Conservation (phyloP, 2,113 vertebrate genomes). For the Balaenoptera acutorostrata region DNA sequence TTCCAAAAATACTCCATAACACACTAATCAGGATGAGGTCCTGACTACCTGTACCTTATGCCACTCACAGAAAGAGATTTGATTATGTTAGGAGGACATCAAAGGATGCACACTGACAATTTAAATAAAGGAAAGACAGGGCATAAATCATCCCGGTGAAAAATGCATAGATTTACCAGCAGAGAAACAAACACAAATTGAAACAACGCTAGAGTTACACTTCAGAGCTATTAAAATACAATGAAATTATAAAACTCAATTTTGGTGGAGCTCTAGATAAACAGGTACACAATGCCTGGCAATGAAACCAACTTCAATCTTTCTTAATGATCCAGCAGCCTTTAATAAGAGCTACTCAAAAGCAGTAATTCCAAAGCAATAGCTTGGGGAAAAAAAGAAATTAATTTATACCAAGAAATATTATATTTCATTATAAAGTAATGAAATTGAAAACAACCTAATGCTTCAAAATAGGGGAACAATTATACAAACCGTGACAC, state of each 20-base stretch:
- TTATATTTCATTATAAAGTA: conserved; percentile 48
- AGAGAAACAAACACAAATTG: conserved; percentile 32
- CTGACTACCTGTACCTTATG: neutral
- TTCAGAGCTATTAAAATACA: conserved; percentile 59
- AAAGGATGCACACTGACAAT: neutral
- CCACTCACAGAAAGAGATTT: neutral
- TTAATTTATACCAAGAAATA: conserved; percentile 53
- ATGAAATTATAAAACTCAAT: conserved; percentile 62
- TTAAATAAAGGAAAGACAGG: neutral
- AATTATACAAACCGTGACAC: neutral
- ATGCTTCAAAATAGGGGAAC: conserved; percentile 3
- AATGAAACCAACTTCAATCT: conserved; percentile 37
- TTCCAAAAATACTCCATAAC: neutral
- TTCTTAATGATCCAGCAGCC: conserved; percentile 10
- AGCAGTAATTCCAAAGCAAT: conserved; percentile 39
- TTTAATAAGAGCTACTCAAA: conserved; percentile 48
- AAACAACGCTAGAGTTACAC: conserved; percentile 42
- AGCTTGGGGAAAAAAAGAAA: neutral
- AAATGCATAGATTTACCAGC: neutral
- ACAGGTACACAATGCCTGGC: conserved; percentile 25
- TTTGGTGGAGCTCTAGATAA: conserved; percentile 36
- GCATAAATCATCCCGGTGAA: neutral
- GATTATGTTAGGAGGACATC: neutral
- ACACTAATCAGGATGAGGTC: neutral
- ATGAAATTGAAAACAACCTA: conserved; percentile 40